Evolutionary conservation across 2,113 vertebrate genomes (phyloP).

Genomic region (Globicephala melas): DNA sequence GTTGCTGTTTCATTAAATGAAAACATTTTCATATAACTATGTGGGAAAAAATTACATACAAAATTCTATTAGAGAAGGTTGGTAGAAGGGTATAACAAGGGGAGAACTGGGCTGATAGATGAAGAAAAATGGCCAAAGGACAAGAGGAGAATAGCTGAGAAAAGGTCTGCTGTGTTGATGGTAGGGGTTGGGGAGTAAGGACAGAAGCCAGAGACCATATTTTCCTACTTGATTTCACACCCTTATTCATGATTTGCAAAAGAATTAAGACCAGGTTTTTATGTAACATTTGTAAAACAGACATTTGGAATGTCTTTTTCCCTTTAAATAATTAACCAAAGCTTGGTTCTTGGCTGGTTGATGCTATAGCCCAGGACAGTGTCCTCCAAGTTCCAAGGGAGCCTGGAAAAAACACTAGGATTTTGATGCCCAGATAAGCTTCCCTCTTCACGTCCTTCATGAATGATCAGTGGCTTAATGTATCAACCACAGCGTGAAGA

Average conservation of each 20-base stretch:
- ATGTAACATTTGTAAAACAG: not conserved
- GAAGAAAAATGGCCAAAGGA: not conserved
- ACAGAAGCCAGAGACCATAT: rapidly evolving
- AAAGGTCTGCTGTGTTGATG: not conserved
- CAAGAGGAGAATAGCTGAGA: not conserved
- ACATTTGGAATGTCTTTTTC: not conserved
- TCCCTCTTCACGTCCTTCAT: not conserved
- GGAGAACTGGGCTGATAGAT: not conserved
- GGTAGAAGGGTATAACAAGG: not conserved
- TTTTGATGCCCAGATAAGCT: not conserved
- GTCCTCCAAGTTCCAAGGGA: not conserved
- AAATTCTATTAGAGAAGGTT: not conserved
- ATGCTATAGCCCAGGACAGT: not conserved
- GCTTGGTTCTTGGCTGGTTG: not conserved
- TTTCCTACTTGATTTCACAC: not conserved
- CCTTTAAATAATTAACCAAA: not conserved
- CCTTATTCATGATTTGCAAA: not conserved
- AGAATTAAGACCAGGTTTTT: not conserved
- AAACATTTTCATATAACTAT: conserved; percentile 38
- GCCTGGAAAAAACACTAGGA: not conserved
- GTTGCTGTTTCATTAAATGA: conserved; percentile 48
- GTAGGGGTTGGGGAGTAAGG: too few relatives aligned
- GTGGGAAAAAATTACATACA: not conserved
- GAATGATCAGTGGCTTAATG: not conserved
- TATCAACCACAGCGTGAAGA: not conserved